phyloP scores from a whole-genome alignment of 2,797 vertebrate species.

The Sus cebifrons region DNA sequence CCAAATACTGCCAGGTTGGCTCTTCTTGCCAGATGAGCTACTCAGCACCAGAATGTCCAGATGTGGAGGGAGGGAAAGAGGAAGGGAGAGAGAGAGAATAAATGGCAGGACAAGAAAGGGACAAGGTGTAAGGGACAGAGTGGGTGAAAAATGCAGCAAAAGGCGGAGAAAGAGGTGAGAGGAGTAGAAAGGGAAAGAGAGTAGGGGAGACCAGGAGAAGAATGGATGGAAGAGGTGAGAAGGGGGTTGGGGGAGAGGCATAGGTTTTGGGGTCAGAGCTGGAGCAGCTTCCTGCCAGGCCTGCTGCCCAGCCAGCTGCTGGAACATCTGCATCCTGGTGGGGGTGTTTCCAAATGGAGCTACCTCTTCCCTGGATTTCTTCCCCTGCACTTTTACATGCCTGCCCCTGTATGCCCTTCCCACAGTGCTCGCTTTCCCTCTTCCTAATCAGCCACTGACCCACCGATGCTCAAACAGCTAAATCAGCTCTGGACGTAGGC shows the following conservation, averaged over 20 bases:
- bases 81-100: no score
- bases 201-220: background rate
- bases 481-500: conserved; percentile 67
- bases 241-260: background rate
- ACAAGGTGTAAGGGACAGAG: background rate
- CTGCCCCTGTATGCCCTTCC: conserved; percentile 16
- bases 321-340: conserved; percentile 83
- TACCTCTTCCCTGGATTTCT: conserved; percentile 64
- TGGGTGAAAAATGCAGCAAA: background rate
- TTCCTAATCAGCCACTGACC: conserved; percentile 56
- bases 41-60: conserved; percentile 4
- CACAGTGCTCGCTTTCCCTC: conserved; percentile 26
- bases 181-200: background rate
- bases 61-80: background rate
- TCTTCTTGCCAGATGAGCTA: conserved; percentile 66
- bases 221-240: background rate
- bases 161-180: background rate
- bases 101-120: background rate
- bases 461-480: conserved; percentile 51
- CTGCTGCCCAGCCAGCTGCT: conserved; percentile 71
- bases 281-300: conserved; percentile 62
- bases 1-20: background rate
- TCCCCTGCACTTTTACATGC: background rate
- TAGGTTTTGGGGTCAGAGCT: conserved; percentile 65
- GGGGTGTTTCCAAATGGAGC: conserved; percentile 86